Base-by-base conservation (phyloP, 2,888 invertebrate species). In the Sarcophaga rosellei region DNA sequence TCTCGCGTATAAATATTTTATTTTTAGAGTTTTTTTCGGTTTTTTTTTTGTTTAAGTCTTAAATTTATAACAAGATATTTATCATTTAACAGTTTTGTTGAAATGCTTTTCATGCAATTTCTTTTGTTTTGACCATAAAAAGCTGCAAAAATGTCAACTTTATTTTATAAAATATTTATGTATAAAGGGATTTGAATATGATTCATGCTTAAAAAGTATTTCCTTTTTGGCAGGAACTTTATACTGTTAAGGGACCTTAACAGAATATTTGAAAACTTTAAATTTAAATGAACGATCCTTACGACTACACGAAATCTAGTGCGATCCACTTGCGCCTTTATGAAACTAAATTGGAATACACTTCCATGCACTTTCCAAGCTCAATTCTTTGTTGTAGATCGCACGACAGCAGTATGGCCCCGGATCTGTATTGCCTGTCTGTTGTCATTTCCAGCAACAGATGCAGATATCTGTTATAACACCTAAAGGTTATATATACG, bases 1-100 rank as follows among this genome's bases (percentile, higher is more conserved):
- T 68, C 21, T 68, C 15, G 25, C 20, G 45, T 20, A 69, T 47
- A 69, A 47, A 69, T 65, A 75, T 79, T 65, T 57, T 75, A 65
- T 74, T 73, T 63, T 72, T 59, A 45, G 1, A 57, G 20, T 66
- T 15, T 12, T 45, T 21, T 10, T 59, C 53, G 59, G 74, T 17
- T 61, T 62, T 47, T 82, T 72, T 21, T 69, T 47, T 72, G 61
- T 68, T 74, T 61, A 61, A 17, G 59, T 35, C 61, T 82, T 85
- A 53, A 53, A 85, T 85, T 78, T 79, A 85, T 66, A 65, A 79
- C 68, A 78, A 81, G 86, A 86, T 86, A 70, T 81, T 81, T 81
- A 86, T 86, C 86, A 74, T 84, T 75, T 84, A 81, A 84, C 83
- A 86, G 81, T 86, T 82, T 84, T 84, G 83, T 80, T 83, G 76